These are phyloP conservation scores for Campaea margaritaria DNA, from an alignment of 2,888 invertebrate genomes.

Conservation along the genomic window DNA sequence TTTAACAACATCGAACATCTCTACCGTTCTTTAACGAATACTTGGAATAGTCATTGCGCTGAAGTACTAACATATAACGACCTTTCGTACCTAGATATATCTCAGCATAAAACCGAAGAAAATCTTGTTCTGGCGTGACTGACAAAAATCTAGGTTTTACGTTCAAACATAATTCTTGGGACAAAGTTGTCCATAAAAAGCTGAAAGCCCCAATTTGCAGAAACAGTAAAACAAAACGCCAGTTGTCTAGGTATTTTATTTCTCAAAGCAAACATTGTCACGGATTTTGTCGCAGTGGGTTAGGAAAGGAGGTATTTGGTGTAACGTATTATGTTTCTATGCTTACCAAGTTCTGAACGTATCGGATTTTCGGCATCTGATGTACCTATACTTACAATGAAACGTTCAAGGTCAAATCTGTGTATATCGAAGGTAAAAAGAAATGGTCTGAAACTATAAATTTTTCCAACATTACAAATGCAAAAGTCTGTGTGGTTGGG, in stretches of 20 bases:
- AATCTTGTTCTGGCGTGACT: constrained; percentile 2
- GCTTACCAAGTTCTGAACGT: constrained; percentile 3
- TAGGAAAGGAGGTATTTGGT: constrained; percentile 17
- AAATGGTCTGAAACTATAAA: too few species aligned
- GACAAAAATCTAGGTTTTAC: constrained; percentile 20
- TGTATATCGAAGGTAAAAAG: too few species aligned
- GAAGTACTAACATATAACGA: too few species aligned
- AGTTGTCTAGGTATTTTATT: constrained; percentile 22
- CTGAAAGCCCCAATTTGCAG: constrained; percentile 15
- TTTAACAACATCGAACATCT: background rate
- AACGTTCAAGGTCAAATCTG: too few species aligned
- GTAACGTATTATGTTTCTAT: constrained; percentile 17
- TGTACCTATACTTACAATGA: too few species aligned
- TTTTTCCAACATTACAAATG: too few species aligned
- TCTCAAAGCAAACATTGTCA: constrained; percentile 26
- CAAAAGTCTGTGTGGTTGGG: too few species aligned
- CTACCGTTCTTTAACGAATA: background rate
- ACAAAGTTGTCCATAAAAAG: constrained; percentile 10
- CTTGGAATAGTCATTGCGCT: too few species aligned
- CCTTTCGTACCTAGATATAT: too few species aligned
- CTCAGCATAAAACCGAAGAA: background rate
- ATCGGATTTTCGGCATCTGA: constrained; percentile 6
- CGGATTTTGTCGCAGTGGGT: constrained; percentile 13
- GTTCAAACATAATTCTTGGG: constrained; percentile 4
- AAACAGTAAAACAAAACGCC: constrained; percentile 17